These are phyloP conservation scores for Oligia strigilis DNA, from an alignment of 2,888 invertebrate species.

Conservation along the genomic window DNA sequence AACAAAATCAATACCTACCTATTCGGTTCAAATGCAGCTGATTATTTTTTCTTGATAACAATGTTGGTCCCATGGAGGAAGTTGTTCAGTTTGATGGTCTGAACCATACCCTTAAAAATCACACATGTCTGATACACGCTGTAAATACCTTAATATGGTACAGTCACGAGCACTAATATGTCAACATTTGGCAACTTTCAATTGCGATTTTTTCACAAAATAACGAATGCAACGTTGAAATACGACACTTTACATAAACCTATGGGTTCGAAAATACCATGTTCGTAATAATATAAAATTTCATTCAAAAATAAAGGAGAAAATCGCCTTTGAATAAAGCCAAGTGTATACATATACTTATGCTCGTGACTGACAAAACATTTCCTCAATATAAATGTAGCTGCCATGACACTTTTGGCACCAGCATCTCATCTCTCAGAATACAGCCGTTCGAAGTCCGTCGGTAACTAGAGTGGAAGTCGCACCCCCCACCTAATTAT, in stretches of 20 bases:
- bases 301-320: too few species aligned
- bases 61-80: not conserved
- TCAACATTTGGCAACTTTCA: too few species aligned
- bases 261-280: too few species aligned
- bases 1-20: not conserved
- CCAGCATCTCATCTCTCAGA: constrained; percentile 63
- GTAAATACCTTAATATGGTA: not conserved
- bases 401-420: not conserved
- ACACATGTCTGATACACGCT: not conserved
- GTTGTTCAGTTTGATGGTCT: not conserved
- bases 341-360: too few species aligned
- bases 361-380: not conserved
- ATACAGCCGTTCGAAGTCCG: constrained; percentile 66
- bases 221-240: too few species aligned
- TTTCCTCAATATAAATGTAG: not conserved
- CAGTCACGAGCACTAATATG: too few species aligned
- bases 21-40: not conserved
- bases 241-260: too few species aligned
- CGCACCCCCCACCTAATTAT: constrained; percentile 78
- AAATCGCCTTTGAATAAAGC: too few species aligned
- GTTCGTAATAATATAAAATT: too few species aligned
- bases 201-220: too few species aligned
- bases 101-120: not conserved
- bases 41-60: not conserved
- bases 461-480: constrained; percentile 75